Evolutionary conservation across 2,888 invertebrate genomes (phyloP).

Genomic region (Lasioglossum villosulum): DNA sequence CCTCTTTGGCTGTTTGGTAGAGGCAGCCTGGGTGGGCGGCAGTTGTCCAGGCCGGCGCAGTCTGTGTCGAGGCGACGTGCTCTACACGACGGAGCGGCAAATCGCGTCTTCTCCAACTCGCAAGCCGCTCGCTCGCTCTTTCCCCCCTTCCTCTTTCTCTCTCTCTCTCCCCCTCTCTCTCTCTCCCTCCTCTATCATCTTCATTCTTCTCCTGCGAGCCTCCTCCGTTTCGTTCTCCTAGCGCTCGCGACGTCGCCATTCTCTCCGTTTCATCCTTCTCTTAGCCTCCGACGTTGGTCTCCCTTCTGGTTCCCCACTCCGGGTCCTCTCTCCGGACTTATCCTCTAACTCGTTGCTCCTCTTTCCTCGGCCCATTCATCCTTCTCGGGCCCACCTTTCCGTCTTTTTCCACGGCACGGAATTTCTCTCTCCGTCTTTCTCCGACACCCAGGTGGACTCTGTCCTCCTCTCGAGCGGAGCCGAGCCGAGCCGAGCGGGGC

Average conservation of each 20-base stretch:
- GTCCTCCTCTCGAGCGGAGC: conserved; percentile 7
- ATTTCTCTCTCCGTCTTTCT: conserved; percentile 15
- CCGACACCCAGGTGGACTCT: not conserved
- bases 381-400: conserved; percentile 55
- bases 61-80: conserved; percentile 81
- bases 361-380: conserved; percentile 55
- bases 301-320: not conserved
- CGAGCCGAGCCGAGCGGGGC: conserved; percentile 2
- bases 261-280: conserved; percentile 41
- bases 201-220: not conserved
- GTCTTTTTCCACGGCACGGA: conserved; percentile 32
- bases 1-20: conserved; percentile 50
- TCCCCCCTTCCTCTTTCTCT: conserved; percentile 2
- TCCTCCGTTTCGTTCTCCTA: conserved; percentile 6
- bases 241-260: conserved; percentile 24
- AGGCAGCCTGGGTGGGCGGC: conserved; percentile 79
- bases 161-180: not conserved
- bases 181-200: not conserved
- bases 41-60: conserved; percentile 79
- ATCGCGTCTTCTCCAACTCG: conserved; percentile 72
- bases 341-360: conserved; percentile 32
- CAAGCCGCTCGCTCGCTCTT: conserved; percentile 56
- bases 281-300: not conserved
- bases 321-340: not conserved
- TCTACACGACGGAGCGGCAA: conserved; percentile 78